phyloP scores from a whole-genome alignment of 2,113 vertebrate species.

The Cranoglanis bouderius region DNA sequence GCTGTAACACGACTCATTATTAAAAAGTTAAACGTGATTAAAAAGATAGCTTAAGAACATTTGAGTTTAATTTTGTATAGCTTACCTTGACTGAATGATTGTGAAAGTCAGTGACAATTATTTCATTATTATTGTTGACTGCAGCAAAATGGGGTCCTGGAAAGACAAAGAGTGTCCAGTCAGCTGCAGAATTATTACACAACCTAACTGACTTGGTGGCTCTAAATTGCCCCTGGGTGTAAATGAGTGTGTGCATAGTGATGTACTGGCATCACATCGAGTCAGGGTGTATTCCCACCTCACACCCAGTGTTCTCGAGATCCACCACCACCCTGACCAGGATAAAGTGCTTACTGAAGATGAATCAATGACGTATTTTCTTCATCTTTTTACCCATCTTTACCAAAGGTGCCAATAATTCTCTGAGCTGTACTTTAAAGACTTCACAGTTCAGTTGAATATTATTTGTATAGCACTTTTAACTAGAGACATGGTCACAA shows the following conservation, averaged over 20 bases:
- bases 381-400: neutral
- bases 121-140: constrained; percentile 98
- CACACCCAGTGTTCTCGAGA: neutral
- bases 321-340: neutral
- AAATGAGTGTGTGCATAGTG: neutral
- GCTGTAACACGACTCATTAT: neutral
- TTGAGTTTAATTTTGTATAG: neutral
- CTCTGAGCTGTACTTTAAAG: neutral
- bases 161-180: constrained; percentile 36
- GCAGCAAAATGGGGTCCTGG: constrained; percentile 92
- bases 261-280: neutral
- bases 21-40: neutral
- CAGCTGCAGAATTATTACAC: neutral
- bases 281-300: neutral
- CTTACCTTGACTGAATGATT: constrained; percentile 98
- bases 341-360: neutral
- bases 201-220: neutral
- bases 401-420: constrained; percentile 2
- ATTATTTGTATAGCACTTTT: too few relatives aligned
- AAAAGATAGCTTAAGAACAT: neutral
- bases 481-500: neutral
- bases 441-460: too few relatives aligned
- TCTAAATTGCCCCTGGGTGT: neutral
- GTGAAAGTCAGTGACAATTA: constrained; percentile 97
- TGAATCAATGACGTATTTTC: neutral